Base-by-base conservation (phyloP, 2,888 invertebrate species). In the Thalpophila matura region DNA sequence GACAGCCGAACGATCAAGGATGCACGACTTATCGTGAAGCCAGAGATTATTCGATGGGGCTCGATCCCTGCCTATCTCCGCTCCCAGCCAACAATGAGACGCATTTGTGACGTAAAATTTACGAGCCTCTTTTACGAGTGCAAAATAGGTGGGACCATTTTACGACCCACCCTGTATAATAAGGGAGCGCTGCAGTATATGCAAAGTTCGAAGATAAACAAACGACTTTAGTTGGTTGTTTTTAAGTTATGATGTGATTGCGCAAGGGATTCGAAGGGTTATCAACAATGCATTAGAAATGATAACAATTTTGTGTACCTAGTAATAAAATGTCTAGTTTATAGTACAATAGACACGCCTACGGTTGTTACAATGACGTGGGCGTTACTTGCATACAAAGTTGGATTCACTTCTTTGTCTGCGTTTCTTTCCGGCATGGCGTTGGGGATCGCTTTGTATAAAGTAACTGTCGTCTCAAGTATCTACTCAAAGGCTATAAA, bases 61-160 rank as follows among this genome's bases (percentile, higher is more conserved):
- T 70, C 77, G 75, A 56, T 74, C 78, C 72, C 78, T 83, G 83
- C 86, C 84, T 87, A 86, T 86, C 87, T 84, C 82, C 79, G 69
- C 79, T 68, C 58, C 68, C 86, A 83, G 80, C 84, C 86, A 85
- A 92, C 92, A 91, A 91, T 89, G 91, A 86, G 85, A 71, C 81
- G 89, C 91, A 91, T 91, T 92, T 91, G 92, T 90, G 92, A 89
- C 88, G 87, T 80, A 79, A 86, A 92, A 92, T 93, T 93, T 94
- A 93, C 90, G 93, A 90, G 89, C 80, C 89, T 87, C 88, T 90
- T 93, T 93, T 93, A 93, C 90, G 93, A 91, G 89, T 91, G 91
- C 91, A 86, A 91, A 93, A 92, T 92, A 92, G 92, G 91, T 92
- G 87, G 92, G 90, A 85, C 87, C 87, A 85, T 82, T 91, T 92